Percentiles rank a stretch among this genome's conserved stretches.
Conservation (phyloP, 2,113 vertebrate genomes). For the Ivindomyrus marchei region DNA sequence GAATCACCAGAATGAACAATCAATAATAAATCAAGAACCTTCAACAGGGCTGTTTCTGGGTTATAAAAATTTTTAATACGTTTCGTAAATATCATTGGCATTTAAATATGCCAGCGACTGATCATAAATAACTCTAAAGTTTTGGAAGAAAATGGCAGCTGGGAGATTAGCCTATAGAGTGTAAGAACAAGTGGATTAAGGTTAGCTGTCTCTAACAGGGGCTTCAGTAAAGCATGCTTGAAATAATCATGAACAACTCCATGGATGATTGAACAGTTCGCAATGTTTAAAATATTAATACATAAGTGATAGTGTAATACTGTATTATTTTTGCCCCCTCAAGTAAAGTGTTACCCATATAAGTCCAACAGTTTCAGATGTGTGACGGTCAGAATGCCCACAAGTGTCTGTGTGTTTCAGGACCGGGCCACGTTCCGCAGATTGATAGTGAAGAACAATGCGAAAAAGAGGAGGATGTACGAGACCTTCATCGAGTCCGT, state of each 20-base stretch:
- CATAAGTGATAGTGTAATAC: neutral
- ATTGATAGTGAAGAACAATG: constrained; percentile 95
- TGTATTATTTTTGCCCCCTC: neutral
- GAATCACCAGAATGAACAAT: neutral
- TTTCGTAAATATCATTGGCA: neutral
- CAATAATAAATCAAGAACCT: neutral
- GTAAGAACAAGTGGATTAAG: neutral
- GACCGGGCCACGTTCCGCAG: constrained; percentile 94
- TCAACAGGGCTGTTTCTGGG: neutral
- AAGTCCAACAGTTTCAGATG: neutral
- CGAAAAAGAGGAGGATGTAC: constrained; percentile 89
- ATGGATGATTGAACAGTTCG: neutral
- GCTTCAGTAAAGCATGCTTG: neutral
- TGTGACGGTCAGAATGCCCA: neutral
- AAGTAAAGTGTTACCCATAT: neutral
- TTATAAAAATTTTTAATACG: neutral
- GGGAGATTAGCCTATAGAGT: neutral
- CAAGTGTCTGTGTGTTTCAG: constrained; percentile 45
- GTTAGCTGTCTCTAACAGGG: neutral
- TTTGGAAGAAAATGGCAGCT: neutral
- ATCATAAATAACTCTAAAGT: neutral
- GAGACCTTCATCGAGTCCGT: constrained; percentile 93
- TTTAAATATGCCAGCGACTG: neutral
- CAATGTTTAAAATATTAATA: neutral
- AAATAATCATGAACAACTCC: neutral